phyloP scores from a whole-genome alignment of 2,797 vertebrate species.

The Agapornis canus region DNA sequence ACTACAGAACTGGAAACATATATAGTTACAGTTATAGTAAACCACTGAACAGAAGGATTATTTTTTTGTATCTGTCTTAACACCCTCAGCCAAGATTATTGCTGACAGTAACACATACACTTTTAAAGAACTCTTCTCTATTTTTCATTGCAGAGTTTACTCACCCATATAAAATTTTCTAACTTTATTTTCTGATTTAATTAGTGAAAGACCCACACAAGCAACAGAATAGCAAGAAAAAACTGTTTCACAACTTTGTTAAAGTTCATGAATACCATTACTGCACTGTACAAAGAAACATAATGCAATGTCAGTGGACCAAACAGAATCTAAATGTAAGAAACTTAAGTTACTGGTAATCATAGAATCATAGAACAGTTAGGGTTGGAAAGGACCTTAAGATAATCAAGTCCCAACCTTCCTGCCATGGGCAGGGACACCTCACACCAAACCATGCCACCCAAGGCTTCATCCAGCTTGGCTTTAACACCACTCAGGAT shows the following conservation, averaged over 20 bases:
- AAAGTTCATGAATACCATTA: not conserved
- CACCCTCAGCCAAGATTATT: not conserved
- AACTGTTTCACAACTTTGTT: not conserved
- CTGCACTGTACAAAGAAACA: not conserved
- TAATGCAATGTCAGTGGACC: not conserved
- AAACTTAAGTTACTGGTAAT: not conserved
- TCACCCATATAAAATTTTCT: not conserved
- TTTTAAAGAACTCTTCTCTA: not conserved
- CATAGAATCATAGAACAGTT: not conserved
- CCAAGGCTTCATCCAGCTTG: too few relatives aligned
- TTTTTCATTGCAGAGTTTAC: not conserved
- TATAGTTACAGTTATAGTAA: not conserved
- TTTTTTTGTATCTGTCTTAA: not conserved
- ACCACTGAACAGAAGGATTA: not conserved
- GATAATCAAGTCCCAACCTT: not conserved
- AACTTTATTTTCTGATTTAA: not conserved
- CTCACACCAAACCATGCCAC: too few relatives aligned
- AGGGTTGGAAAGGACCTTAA: too few relatives aligned
- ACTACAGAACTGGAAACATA: not conserved
- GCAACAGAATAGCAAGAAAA: not conserved
- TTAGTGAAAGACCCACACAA: not conserved
- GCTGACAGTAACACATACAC: not conserved
- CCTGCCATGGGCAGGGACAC: too few relatives aligned
- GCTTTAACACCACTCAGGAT: too few relatives aligned
- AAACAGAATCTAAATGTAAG: not conserved